Percentiles rank a stretch among this genome's conserved stretches.
phyloP scores from a whole-genome alignment of 2,888 invertebrate genomes.

The Geophilus truncorum region DNA sequence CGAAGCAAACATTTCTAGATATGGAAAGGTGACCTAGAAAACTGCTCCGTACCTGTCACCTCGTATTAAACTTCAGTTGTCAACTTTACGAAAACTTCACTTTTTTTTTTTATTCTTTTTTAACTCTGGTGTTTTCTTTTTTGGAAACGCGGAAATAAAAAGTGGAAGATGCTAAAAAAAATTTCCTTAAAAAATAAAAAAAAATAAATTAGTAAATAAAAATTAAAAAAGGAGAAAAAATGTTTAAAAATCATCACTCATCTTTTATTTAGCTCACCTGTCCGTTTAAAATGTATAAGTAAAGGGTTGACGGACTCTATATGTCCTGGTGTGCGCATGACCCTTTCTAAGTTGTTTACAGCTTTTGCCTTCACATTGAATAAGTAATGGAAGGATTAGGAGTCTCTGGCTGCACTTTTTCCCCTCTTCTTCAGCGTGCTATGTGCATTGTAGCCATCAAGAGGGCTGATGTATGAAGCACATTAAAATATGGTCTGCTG shows the following conservation, averaged over 20 bases:
- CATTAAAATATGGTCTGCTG: constrained; percentile 35
- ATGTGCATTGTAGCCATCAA: constrained; percentile 33
- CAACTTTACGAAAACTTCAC: background rate
- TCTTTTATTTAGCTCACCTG: background rate
- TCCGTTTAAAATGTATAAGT: background rate
- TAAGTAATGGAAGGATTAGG: constrained; percentile 33
- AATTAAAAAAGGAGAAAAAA: too few relatives aligned
- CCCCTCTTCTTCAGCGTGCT: background rate
- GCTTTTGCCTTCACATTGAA: constrained; percentile 9
- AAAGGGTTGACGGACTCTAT: background rate
- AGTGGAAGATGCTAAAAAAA: background rate
- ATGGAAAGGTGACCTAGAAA: background rate
- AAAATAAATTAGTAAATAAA: too few relatives aligned
- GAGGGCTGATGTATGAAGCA: constrained; percentile 32
- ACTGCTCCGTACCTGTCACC: background rate
- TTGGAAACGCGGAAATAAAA: background rate
- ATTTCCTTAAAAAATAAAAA: too few relatives aligned
- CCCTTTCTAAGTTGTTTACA: background rate
- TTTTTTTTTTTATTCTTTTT: background rate
- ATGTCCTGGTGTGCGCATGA: background rate
- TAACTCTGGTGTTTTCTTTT: too few relatives aligned
- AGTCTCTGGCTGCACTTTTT: background rate
- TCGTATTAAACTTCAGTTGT: background rate
- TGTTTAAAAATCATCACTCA: background rate
- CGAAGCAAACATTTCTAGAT: background rate